These are phyloP conservation scores for Polypterus senegalus DNA, from an alignment of 2,113 vertebrate genomes.

Conservation along the genomic window DNA sequence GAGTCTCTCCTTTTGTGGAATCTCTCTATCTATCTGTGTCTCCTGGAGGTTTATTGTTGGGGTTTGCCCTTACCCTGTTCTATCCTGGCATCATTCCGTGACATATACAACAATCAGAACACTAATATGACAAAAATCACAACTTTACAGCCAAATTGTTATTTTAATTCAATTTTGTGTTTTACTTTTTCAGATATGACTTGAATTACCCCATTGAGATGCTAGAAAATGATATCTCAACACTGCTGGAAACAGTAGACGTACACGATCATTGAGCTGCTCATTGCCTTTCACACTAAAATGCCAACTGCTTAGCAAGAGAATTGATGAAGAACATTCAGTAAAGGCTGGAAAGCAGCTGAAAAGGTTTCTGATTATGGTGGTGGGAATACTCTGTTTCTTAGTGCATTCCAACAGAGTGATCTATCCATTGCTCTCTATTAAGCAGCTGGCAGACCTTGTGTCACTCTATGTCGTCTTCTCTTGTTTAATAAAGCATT, in stretches of 20 bases:
- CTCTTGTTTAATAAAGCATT: too few species aligned
- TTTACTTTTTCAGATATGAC: conserved; percentile 42
- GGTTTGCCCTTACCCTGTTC: neutral
- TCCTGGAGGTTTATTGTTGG: too few species aligned
- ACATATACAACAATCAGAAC: neutral
- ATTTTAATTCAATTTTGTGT: neutral
- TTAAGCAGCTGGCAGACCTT: conserved; percentile 15
- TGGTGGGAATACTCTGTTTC: conserved; percentile 31
- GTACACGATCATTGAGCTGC: neutral
- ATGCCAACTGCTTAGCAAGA: conserved; percentile 10
- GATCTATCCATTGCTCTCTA: conserved; percentile 19
- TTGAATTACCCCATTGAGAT: conserved; percentile 38
- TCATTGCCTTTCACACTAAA: neutral
- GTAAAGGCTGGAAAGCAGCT: conserved; percentile 50
- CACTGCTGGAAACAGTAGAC: conserved; percentile 28
- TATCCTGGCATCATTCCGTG: neutral
- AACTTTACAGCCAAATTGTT: conserved; percentile 1
- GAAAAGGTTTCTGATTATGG: conserved; percentile 49
- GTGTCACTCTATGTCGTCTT: too few species aligned
- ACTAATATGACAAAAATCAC: neutral
- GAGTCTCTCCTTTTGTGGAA: neutral
- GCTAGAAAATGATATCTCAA: conserved; percentile 44
- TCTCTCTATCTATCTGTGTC: neutral
- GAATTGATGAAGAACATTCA: conserved; percentile 49
- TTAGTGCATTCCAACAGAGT: conserved; percentile 47